Percentiles rank a stretch among this genome's conserved stretches.
phyloP scores from a whole-genome alignment of 2,113 vertebrate species.

The Motacilla alba region DNA sequence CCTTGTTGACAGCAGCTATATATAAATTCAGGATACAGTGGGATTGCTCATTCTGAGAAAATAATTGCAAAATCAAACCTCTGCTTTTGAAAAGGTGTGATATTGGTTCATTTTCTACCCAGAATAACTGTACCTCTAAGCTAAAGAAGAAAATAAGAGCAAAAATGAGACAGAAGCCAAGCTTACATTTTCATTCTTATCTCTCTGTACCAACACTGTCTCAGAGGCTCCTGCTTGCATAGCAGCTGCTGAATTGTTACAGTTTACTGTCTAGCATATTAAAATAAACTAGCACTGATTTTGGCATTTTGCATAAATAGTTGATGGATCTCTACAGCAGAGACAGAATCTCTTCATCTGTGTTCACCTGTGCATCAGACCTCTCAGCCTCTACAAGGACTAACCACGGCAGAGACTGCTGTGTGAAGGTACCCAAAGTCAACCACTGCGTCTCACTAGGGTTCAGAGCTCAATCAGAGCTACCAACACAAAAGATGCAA shows the following conservation, averaged over 20 bases:
- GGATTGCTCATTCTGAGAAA: neutral
- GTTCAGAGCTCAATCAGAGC: neutral
- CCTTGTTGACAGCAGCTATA: neutral
- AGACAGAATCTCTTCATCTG: neutral
- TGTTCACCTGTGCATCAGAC: neutral
- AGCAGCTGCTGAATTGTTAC: slow-evolving; percentile 46
- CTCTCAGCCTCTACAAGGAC: neutral
- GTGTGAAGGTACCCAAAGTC: neutral
- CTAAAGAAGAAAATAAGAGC: neutral
- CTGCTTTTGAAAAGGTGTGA: neutral
- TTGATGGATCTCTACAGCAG: neutral
- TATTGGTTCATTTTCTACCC: neutral
- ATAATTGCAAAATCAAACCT: neutral
- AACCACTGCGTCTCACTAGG: neutral
- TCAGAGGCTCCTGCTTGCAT: neutral
- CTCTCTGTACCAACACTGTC: neutral
- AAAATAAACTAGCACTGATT: slow-evolving; percentile 46
- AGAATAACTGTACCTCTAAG: neutral
- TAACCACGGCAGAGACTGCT: neutral
- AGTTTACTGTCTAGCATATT: slow-evolving; percentile 45
- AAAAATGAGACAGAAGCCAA: neutral
- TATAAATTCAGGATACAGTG: neutral
- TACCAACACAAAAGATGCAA: neutral
- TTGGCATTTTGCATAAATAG: slow-evolving; percentile 1
- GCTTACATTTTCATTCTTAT: slow-evolving; percentile 14